Evolutionary conservation across 1,140 invertebrate genomes (phyloP).

Genomic region (Monochamus saltuarius): DNA sequence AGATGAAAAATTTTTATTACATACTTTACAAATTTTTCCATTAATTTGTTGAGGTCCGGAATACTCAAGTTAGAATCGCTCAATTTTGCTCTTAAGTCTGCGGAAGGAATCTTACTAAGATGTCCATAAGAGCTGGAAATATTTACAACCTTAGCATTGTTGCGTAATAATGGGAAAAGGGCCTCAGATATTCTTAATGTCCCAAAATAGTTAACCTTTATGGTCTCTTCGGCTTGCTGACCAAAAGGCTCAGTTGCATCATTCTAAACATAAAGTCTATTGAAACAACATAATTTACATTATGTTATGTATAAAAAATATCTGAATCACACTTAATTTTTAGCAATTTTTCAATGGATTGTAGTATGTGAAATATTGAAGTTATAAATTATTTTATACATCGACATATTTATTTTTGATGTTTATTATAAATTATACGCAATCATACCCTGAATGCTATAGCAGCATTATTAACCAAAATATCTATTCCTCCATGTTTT

Average conservation of each 20-base stretch:
- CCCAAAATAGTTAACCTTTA: conserved; percentile 69
- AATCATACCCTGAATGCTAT: conserved; percentile 32
- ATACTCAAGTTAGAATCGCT: conserved; percentile 58
- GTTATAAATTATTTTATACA: not conserved
- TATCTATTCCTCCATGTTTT: conserved; percentile 72
- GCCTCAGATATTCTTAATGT: conserved; percentile 63
- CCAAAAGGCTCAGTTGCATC: conserved; percentile 62
- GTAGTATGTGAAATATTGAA: not conserved
- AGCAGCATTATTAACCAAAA: conserved; percentile 84
- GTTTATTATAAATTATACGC: not conserved
- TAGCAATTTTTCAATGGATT: not conserved
- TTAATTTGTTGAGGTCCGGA: conserved; percentile 59
- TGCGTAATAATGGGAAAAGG: conserved; percentile 68
- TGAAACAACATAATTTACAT: not conserved
- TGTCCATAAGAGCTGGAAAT: conserved; percentile 70
- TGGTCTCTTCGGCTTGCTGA: conserved; percentile 70
- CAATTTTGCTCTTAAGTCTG: conserved; percentile 57
- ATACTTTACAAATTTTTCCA: conserved; percentile 67
- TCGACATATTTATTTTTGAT: not conserved
- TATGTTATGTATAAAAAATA: not conserved
- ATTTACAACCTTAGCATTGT: conserved; percentile 72
- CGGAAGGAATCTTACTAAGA: conserved; percentile 59
- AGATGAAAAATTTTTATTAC: conserved; percentile 22
- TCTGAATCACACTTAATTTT: not conserved
- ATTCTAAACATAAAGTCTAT: conserved; percentile 39